Evolutionary conservation across 2,888 invertebrate species (phyloP).

Genomic region (Zaprionus lineosus): DNA sequence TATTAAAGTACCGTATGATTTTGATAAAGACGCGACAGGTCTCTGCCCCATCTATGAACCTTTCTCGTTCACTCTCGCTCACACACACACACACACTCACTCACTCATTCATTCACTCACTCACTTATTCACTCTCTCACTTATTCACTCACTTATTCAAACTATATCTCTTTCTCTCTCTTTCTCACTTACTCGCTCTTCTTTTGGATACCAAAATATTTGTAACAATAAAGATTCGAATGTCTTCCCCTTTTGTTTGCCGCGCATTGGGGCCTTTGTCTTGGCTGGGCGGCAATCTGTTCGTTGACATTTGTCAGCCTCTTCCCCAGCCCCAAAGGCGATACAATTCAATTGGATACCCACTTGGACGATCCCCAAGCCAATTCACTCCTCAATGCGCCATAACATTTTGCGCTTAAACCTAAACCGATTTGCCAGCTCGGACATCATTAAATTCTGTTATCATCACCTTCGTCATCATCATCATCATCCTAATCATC

Average conservation of each 20-base stretch:
- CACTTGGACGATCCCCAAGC: not conserved
- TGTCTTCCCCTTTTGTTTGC: slow-evolving; percentile 62
- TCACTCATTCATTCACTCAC: too few relatives aligned
- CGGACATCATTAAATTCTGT: slow-evolving; percentile 52
- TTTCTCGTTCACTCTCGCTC: not conserved
- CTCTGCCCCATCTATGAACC: slow-evolving; percentile 13
- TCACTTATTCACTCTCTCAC: too few relatives aligned
- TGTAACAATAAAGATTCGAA: slow-evolving; percentile 65
- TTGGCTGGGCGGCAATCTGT: slow-evolving; percentile 62
- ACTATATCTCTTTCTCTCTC: not conserved
- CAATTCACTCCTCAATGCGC: slow-evolving; percentile 35
- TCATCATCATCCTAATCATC: not conserved
- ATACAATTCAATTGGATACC: slow-evolving; percentile 13
- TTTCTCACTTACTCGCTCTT: not conserved
- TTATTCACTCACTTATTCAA: not conserved
- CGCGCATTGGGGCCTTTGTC: slow-evolving; percentile 26
- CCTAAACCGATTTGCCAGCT: slow-evolving; percentile 40
- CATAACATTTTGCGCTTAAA: slow-evolving; percentile 41
- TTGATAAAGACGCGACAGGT: slow-evolving; percentile 56
- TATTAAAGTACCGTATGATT: slow-evolving; percentile 60
- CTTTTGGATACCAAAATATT: slow-evolving; percentile 42
- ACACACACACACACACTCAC: too few relatives aligned
- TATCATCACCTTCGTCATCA: slow-evolving; percentile 12
- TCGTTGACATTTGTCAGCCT: slow-evolving; percentile 69
- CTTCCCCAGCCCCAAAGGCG: slow-evolving; percentile 17